These are phyloP conservation scores for Varanus komodoensis DNA, from an alignment of 2,113 vertebrate genomes.

Conservation along the genomic window DNA sequence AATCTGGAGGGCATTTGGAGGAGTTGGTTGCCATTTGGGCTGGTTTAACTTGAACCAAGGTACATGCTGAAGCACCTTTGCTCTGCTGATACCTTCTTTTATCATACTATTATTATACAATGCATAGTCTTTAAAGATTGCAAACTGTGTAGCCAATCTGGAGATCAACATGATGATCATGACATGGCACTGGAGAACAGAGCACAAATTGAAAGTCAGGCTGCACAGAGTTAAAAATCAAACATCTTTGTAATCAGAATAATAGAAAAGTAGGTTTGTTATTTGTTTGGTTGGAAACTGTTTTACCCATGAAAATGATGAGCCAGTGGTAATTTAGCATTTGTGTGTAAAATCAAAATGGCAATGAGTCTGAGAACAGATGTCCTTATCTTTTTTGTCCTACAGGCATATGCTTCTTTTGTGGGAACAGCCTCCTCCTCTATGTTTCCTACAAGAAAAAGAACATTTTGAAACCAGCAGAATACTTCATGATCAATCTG, in stretches of 20 bases:
- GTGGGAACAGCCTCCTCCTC: constrained; percentile 80
- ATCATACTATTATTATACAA: neutral
- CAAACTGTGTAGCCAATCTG: neutral
- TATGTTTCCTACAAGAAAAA: constrained; percentile 83
- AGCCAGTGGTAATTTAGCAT: neutral
- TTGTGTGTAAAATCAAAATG: neutral
- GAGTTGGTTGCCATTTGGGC: neutral
- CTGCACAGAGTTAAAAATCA: neutral
- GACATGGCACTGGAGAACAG: neutral
- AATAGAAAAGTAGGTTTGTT: neutral
- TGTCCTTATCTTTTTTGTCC: neutral
- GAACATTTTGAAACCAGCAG: constrained; percentile 81
- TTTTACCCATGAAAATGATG: neutral
- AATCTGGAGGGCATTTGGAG: neutral
- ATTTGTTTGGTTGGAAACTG: fast-evolving
- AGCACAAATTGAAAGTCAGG: neutral
- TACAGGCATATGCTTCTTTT: constrained; percentile 80
- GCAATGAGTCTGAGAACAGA: neutral
- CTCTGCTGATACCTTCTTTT: neutral
- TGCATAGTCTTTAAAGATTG: neutral
- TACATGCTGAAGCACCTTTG: neutral
- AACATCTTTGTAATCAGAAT: neutral
- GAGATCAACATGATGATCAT: neutral
- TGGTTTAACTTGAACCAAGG: neutral
- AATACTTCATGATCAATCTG: constrained; percentile 85